phyloP scores from a whole-genome alignment of 2,888 invertebrate species.

The Blastobasis adustella region DNA sequence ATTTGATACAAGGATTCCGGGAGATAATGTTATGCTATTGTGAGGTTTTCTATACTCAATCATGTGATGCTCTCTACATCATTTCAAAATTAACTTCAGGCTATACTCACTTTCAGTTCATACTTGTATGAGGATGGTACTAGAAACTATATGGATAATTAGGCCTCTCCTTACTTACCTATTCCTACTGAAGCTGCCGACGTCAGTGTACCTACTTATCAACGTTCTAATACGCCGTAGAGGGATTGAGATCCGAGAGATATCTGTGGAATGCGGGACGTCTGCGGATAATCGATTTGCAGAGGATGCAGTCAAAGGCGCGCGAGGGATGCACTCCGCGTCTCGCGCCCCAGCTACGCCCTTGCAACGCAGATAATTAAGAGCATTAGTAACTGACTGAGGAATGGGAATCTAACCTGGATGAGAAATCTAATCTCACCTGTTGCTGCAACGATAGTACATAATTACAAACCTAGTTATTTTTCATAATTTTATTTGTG shows the following conservation, averaged over 20 bases:
- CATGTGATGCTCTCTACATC: conserved; percentile 1
- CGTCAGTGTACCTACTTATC: no score
- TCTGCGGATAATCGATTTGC: conserved; percentile 48
- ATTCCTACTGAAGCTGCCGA: no score
- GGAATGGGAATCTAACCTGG: no score
- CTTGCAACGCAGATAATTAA: conserved; percentile 21
- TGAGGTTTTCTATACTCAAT: conserved; percentile 20
- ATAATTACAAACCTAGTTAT: background rate
- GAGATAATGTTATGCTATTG: conserved; percentile 50
- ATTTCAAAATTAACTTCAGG: no score
- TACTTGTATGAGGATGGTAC: no score
- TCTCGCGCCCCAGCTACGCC: conserved; percentile 39
- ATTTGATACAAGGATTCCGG: conserved; percentile 67
- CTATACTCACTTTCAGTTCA: no score
- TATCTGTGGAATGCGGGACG: conserved; percentile 47
- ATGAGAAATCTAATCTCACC: no score
- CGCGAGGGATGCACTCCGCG: conserved; percentile 30
- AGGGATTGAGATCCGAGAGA: conserved; percentile 36
- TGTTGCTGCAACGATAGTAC: background rate
- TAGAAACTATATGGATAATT: no score
- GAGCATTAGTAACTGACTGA: background rate
- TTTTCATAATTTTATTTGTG: no score
- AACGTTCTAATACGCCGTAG: background rate
- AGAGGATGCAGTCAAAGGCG: conserved; percentile 13
- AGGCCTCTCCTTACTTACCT: no score